Evolutionary conservation across 92 coral and sea anemone species (phyloP), one percentile per base, ranked within the genome.

Genomic region (Phymanthus crucifer): DNA sequence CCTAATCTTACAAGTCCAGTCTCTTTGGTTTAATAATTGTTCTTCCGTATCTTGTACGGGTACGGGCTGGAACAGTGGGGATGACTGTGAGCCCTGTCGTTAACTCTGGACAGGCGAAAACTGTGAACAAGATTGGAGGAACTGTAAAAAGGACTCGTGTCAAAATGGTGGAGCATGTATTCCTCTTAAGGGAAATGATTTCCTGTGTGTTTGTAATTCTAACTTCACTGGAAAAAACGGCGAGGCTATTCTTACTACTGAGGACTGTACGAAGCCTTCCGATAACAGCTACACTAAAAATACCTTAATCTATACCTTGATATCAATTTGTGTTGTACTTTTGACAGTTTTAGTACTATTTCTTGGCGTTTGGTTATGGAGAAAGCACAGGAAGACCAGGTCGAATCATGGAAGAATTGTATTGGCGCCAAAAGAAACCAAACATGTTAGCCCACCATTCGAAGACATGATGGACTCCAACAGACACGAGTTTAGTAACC

Each of bases 41-140:
- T n/a, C n/a, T n/a, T n/a, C n/a, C n/a, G n/a, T n/a, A n/a, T n/a
- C n/a, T n/a, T n/a, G n/a, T n/a, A n/a, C n/a, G n/a, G n/a, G n/a
- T n/a, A n/a, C n/a, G n/a, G n/a, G n/a, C n/a, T n/a, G 93, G 40
- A 87, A 83, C 66, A 78, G 93, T 38, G 93, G 93, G 32, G 78
- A 35, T 56, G 72, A 83, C 24, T 90, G 93, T 61, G 57, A 78
- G 50, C 88, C 91, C 45, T 90, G 93, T 66, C 56, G 48, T 65
- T 90, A 87, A 77, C 93, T 91, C 32, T 75, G 83, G 93, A 87
- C 91, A 40, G 93, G 93, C 54, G 93, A 87, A 76, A 87, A 90
- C 26, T 90, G 93, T 70, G 82, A 86, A 31, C 81, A 74, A 21
- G 86, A 87, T 50, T 90, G 93, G 93, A 74, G 88, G 36, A 90